Evolutionary conservation across 2,888 invertebrate species (phyloP), one percentile per base, ranked within the genome.

Genomic region (Anarsia innoxiella): DNA sequence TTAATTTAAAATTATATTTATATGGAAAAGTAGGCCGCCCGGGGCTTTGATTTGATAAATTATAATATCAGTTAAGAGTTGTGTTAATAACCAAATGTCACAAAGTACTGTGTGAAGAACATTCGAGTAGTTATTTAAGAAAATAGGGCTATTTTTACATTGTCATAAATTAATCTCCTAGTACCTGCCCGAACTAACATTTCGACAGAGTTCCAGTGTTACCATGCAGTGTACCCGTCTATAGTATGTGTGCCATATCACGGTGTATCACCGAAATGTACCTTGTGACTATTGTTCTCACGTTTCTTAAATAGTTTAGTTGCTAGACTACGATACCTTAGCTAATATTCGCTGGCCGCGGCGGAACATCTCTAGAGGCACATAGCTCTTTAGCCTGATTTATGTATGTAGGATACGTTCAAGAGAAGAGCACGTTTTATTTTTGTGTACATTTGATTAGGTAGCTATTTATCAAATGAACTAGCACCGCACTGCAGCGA

Each of bases 391-490:
- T 41, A 42, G 34, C 33, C 38, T 35, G 33, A 32, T 34, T n/a
- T 48, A 3, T 49, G 52, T 51, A 51, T 39, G 48, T 49, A 49
- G n/a, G n/a, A n/a, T n/a, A n/a, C n/a, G n/a, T 49, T 45, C 37
- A 44, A 40, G 42, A 42, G 51, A 36, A 42, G 52, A 57, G 57
- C 60, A 63, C 60, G 63, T 59, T 57, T 54, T 57, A 56, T 59
- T 56, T 57, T 57, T 53, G 49, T 66, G 54, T 66, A 64, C 42
- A 57, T 57, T 62, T 14, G 48, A 55, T 51, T 56, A 56, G 55
- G 62, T 65, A 58, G 57, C 51, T 58, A 59, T 58, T 63, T 59
- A 57, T 57, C 42, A 49, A 42, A 49, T 59, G 43, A 49, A 42
- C 39, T 35, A 43, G 50, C 54, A 53, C 46, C 26, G n/a, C 34